Evolutionary conservation across 2,113 vertebrate genomes (phyloP).

Genomic region (Hydropotes inermis): DNA sequence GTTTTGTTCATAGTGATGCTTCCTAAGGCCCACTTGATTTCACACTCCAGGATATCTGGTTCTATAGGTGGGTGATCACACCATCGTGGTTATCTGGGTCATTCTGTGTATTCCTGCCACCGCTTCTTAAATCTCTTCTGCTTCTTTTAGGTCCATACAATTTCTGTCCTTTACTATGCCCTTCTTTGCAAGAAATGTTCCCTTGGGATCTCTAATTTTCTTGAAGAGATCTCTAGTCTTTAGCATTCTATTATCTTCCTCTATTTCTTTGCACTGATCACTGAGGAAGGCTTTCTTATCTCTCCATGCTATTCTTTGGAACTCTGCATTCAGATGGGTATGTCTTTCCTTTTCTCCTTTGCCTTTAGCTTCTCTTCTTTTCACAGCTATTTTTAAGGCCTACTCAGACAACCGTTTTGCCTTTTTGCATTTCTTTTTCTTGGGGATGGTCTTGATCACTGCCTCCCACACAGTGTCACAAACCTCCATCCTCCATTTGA

Average conservation of each 20-base stretch:
- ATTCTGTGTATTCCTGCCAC: neutral
- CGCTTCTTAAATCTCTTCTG: neutral
- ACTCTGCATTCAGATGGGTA: neutral
- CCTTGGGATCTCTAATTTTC: neutral
- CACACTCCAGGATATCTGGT: neutral
- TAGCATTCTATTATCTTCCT: neutral
- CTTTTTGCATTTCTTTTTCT: neutral
- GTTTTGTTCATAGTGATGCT: neutral
- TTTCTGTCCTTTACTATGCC: neutral
- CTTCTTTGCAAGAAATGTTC: neutral
- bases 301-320: neutral
- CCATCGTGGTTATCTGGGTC: neutral
- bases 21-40: neutral
- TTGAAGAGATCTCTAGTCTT: neutral
- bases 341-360: neutral
- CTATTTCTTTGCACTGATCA: neutral
- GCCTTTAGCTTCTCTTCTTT: neutral
- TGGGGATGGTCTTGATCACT: neutral
- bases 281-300: neutral
- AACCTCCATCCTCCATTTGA: neutral
- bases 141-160: neutral
- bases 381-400: neutral
- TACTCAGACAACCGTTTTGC: neutral
- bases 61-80: neutral
- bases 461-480: neutral